Evolutionary conservation across 2,888 invertebrate species (phyloP), one percentile per base, ranked within the genome.

Genomic region (Antheraea assamensis): DNA sequence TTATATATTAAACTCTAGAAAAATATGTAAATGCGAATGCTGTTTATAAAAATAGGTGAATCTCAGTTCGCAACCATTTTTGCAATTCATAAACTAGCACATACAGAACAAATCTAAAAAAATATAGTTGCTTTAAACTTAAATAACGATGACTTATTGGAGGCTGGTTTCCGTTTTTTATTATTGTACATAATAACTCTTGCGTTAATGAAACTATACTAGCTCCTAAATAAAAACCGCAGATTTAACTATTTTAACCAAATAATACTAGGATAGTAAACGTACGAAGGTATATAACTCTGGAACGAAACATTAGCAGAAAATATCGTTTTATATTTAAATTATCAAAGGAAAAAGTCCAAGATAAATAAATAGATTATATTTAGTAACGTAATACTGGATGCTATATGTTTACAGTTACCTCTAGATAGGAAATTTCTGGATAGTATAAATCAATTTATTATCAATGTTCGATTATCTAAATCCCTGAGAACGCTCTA

Each of bases 381-480:
- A 21, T 35, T 68, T n/a, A 31, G 31, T 61, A n/a, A 30, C 55
- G 27, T 52, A 73, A 55, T 73, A 47, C n/a, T 68, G n/a, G 35
- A 21, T 68, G 21, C 21, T n/a, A 13, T 21, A 30, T 61, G 49
- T 35, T 30, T 64, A 61, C 42, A 5, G 42, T 72, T 76, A 72
- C n/a, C n/a, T 76, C 75, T 58, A 47, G 71, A 74, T 71, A 77
- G 76, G 75, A 80, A 76, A 75, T 76, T 80, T 82, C 75, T 76
- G 68, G 75, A 77, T 72, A 73, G 35, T 71, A 73, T 78, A 77
- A 74, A 77, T 78, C 74, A 77, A n/a, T n/a, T 74, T 58, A 72
- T 74, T 79, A 76, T 75, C 77, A 64, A 71, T 72, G 75, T 75
- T 72, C 30, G 49, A 74, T 78, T 82, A 82, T 82, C 81, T 77